Percentiles rank a stretch among this genome's conserved stretches.
phyloP scores from a whole-genome alignment of 2,797 vertebrate species.

The Pogoniulus pusillus region DNA sequence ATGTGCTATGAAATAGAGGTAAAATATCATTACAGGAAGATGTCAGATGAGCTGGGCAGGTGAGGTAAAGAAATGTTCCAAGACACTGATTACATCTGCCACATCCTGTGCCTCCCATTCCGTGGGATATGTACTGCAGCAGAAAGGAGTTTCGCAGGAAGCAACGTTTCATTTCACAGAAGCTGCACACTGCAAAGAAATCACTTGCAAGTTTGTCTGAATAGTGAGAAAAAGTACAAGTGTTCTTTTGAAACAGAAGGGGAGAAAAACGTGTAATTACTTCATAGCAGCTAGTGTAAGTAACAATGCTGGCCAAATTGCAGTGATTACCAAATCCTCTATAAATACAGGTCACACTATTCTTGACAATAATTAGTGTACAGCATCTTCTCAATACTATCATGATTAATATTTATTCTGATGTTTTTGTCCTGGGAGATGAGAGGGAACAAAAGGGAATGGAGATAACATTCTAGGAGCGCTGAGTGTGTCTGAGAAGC shows the following conservation, averaged over 20 bases:
- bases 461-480: background rate
- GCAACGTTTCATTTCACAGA: background rate
- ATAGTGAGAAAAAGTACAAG: background rate
- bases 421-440: conserved; percentile 32
- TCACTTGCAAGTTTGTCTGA: background rate
- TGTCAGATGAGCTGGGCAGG: background rate
- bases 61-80: background rate
- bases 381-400: conserved; percentile 21
- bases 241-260: background rate
- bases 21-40: background rate
- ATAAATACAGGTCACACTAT: conserved; percentile 54
- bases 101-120: background rate
- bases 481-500: conserved; percentile 9
- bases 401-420: conserved; percentile 64
- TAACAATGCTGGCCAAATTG: conserved; percentile 68
- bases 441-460: background rate
- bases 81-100: background rate
- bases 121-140: background rate
- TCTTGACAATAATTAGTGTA: conserved; percentile 58
- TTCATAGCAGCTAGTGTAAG: conserved; percentile 54
- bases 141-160: background rate
- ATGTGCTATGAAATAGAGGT: background rate
- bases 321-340: conserved; percentile 65
- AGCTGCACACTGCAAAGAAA: background rate
- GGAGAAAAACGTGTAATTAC: conserved; percentile 48